A percentile compares a stretch with the other conserved stretches of the same genome.
These are phyloP conservation scores for Simalia tracyae DNA, from an alignment of 2,797 vertebrate species.

Conservation along the genomic window DNA sequence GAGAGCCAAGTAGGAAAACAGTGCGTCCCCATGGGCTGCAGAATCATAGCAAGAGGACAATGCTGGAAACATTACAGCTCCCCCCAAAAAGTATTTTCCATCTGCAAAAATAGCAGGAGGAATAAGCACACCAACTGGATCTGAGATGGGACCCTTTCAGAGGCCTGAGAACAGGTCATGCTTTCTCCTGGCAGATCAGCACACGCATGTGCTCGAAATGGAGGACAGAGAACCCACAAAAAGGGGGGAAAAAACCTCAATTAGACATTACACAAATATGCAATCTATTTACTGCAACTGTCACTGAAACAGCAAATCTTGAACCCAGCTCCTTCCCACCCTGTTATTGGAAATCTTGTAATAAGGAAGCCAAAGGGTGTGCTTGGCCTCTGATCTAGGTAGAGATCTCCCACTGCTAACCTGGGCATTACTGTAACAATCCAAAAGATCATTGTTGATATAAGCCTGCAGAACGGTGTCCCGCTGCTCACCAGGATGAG, in stretches of 20 bases:
- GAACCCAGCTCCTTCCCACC: neutral
- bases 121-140: no score
- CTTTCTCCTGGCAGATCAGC: no score
- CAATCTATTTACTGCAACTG: neutral
- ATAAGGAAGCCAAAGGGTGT: neutral
- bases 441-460: constrained; percentile 89
- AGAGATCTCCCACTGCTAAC: constrained; percentile 64
- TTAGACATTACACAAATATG: neutral
- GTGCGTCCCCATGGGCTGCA: no score
- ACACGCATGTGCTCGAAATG: neutral
- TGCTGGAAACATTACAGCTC: no score
- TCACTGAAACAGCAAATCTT: neutral
- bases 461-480: constrained; percentile 93
- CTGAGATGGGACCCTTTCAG: no score
- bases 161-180: no score
- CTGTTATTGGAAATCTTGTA: neutral
- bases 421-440: constrained; percentile 80
- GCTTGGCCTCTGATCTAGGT: no score
- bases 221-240: neutral
- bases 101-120: no score
- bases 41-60: no score
- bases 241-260: neutral
- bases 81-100: no score
- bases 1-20: no score
- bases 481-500: constrained; percentile 92